Conservation (phyloP, 2,888 invertebrate species). For the Timema cristinae region DNA sequence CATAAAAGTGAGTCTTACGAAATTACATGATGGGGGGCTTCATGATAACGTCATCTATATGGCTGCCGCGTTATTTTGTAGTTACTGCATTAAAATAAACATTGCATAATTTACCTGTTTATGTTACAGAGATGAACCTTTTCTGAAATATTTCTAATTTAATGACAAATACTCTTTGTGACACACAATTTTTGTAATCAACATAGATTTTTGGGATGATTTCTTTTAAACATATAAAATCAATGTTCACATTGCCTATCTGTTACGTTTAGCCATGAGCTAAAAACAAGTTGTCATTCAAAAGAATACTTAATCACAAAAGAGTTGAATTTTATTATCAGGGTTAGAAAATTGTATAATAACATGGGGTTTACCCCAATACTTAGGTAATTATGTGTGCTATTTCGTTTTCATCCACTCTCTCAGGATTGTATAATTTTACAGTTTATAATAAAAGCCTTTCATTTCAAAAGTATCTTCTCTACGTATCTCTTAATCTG, state of each 20-base stretch:
- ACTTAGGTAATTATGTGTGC: neutral
- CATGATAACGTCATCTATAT: constrained; percentile 6
- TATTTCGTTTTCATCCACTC: neutral
- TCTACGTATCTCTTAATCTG: too few species aligned
- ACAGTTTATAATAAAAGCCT: constrained; percentile 5
- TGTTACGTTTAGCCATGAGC: neutral
- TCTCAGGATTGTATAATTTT: neutral
- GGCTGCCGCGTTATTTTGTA: too few species aligned
- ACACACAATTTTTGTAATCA: neutral
- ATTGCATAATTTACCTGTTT: neutral
- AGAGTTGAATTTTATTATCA: neutral
- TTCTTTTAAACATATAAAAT: constrained; percentile 3
- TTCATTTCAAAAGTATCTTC: too few species aligned
- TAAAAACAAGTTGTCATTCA: neutral
- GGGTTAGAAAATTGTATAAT: neutral
- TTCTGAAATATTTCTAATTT: neutral
- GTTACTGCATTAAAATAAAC: too few species aligned
- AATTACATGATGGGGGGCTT: neutral
- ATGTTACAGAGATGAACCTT: neutral
- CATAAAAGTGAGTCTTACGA: neutral
- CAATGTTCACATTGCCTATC: neutral
- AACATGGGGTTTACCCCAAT: neutral
- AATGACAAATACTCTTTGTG: constrained; percentile 2
- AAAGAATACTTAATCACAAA: neutral
- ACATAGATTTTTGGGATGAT: neutral